These are phyloP conservation scores for Threskiornis aethiopicus DNA, from an alignment of 2,797 vertebrate species.

Conservation along the genomic window DNA sequence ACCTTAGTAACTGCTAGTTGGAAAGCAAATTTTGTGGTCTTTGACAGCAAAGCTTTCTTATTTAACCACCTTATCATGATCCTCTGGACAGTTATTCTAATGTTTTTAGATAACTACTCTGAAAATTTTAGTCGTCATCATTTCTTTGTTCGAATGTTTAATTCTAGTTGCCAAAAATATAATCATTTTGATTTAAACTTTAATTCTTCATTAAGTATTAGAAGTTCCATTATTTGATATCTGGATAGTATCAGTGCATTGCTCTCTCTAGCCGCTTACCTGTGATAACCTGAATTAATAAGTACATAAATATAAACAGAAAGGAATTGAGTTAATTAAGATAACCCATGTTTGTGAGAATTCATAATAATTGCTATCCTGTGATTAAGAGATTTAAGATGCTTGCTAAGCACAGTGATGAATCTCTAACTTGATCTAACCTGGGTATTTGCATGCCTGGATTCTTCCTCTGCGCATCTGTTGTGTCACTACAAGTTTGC, in stretches of 20 bases:
- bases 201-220: background rate
- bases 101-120: background rate
- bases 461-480: background rate
- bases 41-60: background rate
- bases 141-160: background rate
- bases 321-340: background rate
- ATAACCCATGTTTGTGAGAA: background rate
- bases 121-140: background rate
- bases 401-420: background rate
- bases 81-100: background rate
- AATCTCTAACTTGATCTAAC: background rate
- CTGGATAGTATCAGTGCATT: background rate
- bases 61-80: background rate
- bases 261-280: background rate
- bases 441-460: background rate
- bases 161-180: background rate
- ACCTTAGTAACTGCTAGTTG: background rate
- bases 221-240: background rate
- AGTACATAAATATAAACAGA: background rate
- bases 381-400: slow-evolving; percentile 2
- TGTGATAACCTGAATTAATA: background rate
- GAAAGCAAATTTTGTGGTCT: background rate
- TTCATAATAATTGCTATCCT: background rate
- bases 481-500: background rate
- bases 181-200: background rate